Base-by-base conservation (phyloP, 2,888 invertebrate species). In the Aethes cnicana region DNA sequence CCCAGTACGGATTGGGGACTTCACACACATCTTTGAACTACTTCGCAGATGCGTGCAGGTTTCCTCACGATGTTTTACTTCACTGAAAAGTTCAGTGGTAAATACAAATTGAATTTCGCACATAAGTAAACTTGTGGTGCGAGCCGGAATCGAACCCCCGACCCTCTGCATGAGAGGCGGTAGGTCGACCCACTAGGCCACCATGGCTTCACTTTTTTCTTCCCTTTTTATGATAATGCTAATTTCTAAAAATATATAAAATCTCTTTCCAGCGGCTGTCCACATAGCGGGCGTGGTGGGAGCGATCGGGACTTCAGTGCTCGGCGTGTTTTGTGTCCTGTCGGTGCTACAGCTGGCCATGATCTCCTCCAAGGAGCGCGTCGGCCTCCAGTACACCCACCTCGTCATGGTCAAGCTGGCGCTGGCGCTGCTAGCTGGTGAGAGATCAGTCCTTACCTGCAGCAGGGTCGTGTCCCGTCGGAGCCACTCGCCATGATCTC, bases 401-500 rank as follows among this genome's bases (percentile, higher is more conserved):
- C 92, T 95, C 43, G 93, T 96, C 55, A 93, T 96, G 82, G 84
- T 93, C 69, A 97, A 97, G 88, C 91, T 96, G 59, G 93, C 95
- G 46, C 84, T 96, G 59, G 93, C 95, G 30, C 90, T 96, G 32
- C 74, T 95, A 66, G 94, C 95, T 63, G 94, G 96, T 96, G 78
- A 93, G 93, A 16, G 8, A 36, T 2, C 23, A 6, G 4, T 6
- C 2, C n/a, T 23, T 23, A 23, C 6, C 2, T 2, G n/a, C n/a
- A n/a, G n/a, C n/a, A n/a, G n/a, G n/a, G n/a, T 85, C 95, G 95
- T 81, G 84, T 95, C 54, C 85, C 96, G 55, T 94, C 96, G 43
- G 92, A 96, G 56, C 91, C 96, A 58, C 91, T 97, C 61, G 95
- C 96, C 58, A 96, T 96, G 96, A 93, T 96, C 69, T 94, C 95